phyloP scores from a whole-genome alignment of 2,797 vertebrate species.

The Poeciliopsis presidionis region DNA sequence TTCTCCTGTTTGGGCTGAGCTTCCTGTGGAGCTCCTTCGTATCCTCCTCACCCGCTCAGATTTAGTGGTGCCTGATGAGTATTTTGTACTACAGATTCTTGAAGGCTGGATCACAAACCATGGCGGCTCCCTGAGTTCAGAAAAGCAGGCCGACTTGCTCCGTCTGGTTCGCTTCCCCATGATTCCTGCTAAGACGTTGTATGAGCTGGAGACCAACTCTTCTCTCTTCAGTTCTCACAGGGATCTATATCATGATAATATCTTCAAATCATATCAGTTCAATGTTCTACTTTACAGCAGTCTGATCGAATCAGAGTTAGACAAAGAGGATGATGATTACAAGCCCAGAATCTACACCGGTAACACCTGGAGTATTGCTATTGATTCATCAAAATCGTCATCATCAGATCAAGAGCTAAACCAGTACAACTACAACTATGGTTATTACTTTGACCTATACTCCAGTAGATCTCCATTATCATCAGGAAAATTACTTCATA shows the following conservation, averaged over 20 bases:
- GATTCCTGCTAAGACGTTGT: constrained; percentile 76
- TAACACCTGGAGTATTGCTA: constrained; percentile 62
- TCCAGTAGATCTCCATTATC: neutral
- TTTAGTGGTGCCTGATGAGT: constrained; percentile 77
- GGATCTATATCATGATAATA: constrained; percentile 50
- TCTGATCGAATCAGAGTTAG: constrained; percentile 48
- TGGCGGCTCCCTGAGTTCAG: constrained; percentile 10
- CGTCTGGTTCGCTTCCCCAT: constrained; percentile 78
- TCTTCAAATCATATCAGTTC: constrained; percentile 76
- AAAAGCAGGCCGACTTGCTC: constrained; percentile 52
- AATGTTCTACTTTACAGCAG: constrained; percentile 72
- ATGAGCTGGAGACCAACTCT: constrained; percentile 69
- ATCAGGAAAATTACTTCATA: constrained; percentile 1
- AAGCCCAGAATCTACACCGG: constrained; percentile 72
- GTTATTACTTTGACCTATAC: neutral
- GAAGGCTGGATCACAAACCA: constrained; percentile 69
- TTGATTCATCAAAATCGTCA: neutral
- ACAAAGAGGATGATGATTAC: constrained; percentile 44
- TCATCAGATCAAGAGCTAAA: accelerated
- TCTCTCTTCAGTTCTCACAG: constrained; percentile 60
- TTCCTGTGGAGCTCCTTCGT: constrained; percentile 59
- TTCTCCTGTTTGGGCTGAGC: constrained; percentile 68
- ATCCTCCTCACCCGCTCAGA: constrained; percentile 75
- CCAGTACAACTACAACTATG: too few species aligned
- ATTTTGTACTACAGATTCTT: constrained; percentile 70